Evolutionary conservation across 2,888 invertebrate species (phyloP).

Genomic region (Drosophila flavopinicola): DNA sequence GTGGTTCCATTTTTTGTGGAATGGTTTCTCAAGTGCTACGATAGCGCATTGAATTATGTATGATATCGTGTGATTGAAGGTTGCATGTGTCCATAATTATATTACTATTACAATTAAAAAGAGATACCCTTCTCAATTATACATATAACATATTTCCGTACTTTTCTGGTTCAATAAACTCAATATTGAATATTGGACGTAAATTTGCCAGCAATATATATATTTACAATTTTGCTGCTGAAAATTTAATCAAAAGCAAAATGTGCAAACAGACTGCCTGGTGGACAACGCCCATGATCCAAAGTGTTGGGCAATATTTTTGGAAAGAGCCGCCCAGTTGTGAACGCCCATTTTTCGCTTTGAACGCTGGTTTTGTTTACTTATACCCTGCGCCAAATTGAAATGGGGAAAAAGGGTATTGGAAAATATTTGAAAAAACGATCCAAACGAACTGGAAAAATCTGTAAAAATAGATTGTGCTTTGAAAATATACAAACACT

Average conservation of each 20-base stretch:
- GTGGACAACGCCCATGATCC: slow-evolving; percentile 32
- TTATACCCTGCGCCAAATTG: slow-evolving; percentile 17
- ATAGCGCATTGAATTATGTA: slow-evolving; percentile 63
- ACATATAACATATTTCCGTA: slow-evolving; percentile 2
- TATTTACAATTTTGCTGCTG: slow-evolving; percentile 13
- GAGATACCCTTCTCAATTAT: not conserved
- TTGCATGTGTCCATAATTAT: slow-evolving; percentile 27
- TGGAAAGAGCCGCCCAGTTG: slow-evolving; percentile 17
- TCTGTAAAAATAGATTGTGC: slow-evolving; percentile 54
- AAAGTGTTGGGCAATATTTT: slow-evolving; percentile 49
- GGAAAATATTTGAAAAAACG: slow-evolving; percentile 44
- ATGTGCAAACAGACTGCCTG: slow-evolving; percentile 16
- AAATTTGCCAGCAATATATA: not conserved
- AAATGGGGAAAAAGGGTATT: slow-evolving; percentile 13
- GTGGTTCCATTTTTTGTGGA: slow-evolving; percentile 36
- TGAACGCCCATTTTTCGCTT: slow-evolving; percentile 40
- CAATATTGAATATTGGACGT: not conserved
- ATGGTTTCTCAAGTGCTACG: slow-evolving; percentile 31
- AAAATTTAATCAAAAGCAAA: slow-evolving; percentile 29
- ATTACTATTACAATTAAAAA: not conserved
- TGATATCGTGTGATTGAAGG: slow-evolving; percentile 53
- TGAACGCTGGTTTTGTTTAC: slow-evolving; percentile 37
- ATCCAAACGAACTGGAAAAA: slow-evolving; percentile 64
- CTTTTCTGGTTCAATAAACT: not conserved
- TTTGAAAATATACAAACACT: slow-evolving; percentile 24